phyloP scores from a whole-genome alignment of 2,797 vertebrate species.

The Cuniculus paca region DNA sequence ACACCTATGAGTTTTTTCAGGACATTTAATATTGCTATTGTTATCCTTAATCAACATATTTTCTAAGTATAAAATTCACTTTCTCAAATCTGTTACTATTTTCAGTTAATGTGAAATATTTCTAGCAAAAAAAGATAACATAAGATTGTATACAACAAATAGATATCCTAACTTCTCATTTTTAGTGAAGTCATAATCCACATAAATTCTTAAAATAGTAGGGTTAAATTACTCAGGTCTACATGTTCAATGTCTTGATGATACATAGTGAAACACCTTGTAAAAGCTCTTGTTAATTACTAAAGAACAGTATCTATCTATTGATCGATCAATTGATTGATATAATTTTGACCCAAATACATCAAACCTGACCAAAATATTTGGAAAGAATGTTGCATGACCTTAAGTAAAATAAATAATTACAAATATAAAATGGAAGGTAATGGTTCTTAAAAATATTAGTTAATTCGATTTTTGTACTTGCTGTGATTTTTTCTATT shows the following conservation, averaged over 20 bases:
- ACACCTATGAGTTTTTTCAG: neutral
- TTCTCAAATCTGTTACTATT: neutral
- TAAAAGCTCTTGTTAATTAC: neutral
- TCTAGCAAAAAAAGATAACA: neutral
- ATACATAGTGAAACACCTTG: neutral
- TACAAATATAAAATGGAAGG: constrained; percentile 14
- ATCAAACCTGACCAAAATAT: neutral
- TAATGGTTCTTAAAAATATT: neutral
- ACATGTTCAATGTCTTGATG: neutral
- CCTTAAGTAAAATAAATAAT: neutral
- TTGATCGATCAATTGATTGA: neutral
- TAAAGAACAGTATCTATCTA: neutral
- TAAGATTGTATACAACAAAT: neutral
- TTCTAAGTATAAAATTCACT: neutral
- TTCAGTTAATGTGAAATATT: neutral
- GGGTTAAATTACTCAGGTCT: neutral
- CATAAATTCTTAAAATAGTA: neutral
- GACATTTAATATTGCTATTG: neutral
- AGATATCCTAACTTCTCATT: neutral
- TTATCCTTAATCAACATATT: neutral
- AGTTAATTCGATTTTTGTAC: neutral
- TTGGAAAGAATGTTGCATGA: neutral
- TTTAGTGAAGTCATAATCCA: neutral
- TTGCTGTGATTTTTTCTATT: neutral
- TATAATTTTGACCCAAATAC: neutral